Evolutionary conservation across 2,113 vertebrate species (phyloP), one percentile per base, ranked within the genome.

Genomic region (Channa maculata): DNA sequence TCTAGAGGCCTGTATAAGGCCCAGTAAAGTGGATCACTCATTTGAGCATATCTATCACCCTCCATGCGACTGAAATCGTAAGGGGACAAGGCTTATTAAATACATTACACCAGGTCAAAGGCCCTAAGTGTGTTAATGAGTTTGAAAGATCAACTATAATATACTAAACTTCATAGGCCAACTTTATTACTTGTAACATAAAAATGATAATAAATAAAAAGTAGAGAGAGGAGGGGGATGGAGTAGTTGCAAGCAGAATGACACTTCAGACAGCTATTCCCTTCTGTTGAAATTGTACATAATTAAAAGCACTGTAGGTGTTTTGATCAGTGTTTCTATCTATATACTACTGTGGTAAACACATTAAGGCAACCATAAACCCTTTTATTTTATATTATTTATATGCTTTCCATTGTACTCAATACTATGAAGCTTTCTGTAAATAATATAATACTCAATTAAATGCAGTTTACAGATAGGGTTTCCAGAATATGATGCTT

Each of bases 1-100:
- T 93, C 93, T 92, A 94, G 92, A 93, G 90, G 92, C 84, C 81
- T 84, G 63, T 70, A 67, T 43, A 69, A 79, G 79, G 82, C 75
- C 81, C 62, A 41, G 65, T 76, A 54, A 71, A 65, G 69, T 54
- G 66, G 60, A 71, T 77, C 58, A 63, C 45, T 75, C 60, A 67
- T 58, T 38, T 60, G 33, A 75, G 36, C 43, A 72, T 50, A 80
- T 87, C 66, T 45, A 68, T 67, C 66, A 69, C 45, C 46, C 24
- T 24, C 24, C 38, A 62, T 63, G 67, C 33, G 55, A 69, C 51
- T 64, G 9, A 68, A 77, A 44, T 71, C 41, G 46, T 14, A 13
- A 37, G 39, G 49, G 36, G 36, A 39, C 3, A 49, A 74, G 5
- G 24, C 12, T 52, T 71, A 49, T 59, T 6, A 39, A 72, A 76